Conservation (phyloP, 2,113 vertebrate genomes). For the Pachyramphus minor region DNA sequence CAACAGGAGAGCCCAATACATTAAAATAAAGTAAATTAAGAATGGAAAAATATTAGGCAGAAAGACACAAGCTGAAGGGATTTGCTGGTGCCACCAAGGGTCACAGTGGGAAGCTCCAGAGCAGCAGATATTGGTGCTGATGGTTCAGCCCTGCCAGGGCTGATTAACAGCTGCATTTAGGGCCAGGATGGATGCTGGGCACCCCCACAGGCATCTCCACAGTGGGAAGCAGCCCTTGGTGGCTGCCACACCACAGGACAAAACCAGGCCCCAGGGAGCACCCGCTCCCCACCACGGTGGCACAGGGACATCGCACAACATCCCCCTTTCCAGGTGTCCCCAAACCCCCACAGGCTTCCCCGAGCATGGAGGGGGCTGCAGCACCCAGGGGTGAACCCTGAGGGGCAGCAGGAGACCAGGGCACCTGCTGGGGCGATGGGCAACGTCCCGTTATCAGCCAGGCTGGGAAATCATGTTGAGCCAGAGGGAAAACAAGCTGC, state of each 20-base stretch:
- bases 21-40: background rate
- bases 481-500: background rate
- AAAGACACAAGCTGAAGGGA: background rate
- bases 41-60: background rate
- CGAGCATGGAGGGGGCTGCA: accelerated
- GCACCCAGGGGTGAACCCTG: accelerated
- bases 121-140: background rate
- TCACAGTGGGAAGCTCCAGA: accelerated
- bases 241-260: background rate
- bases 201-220: background rate
- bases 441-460: background rate
- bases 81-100: accelerated
- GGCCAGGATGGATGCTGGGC: background rate
- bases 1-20: background rate
- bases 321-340: background rate
- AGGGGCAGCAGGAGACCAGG: background rate
- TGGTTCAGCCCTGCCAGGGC: background rate
- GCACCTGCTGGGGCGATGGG: background rate
- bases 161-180: background rate
- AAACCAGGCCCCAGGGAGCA: background rate
- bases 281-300: accelerated
- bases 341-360: accelerated
- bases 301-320: accelerated
- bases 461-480: background rate
- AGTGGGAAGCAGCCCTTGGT: background rate